Percentiles rank a stretch among this genome's conserved stretches.
Evolutionary conservation across 1,140 invertebrate genomes (phyloP).

Genomic region (Pachypeltis micranthus): DNA sequence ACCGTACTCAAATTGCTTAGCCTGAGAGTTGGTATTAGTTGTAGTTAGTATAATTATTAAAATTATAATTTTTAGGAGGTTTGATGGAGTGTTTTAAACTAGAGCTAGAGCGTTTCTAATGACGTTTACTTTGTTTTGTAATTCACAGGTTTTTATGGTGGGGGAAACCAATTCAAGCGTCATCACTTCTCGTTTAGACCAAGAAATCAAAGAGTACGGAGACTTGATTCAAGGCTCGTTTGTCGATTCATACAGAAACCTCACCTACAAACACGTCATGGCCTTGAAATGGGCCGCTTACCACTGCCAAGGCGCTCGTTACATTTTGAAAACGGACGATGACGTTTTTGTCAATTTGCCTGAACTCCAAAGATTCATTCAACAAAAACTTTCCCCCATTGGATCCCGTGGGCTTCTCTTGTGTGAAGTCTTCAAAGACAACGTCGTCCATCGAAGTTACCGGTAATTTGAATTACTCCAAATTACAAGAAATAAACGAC

Average conservation of each 20-base stretch:
- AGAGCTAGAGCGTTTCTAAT: too few species aligned
- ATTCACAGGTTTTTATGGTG: slow-evolving; percentile 47
- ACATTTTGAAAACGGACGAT: slow-evolving; percentile 66
- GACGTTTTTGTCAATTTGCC: slow-evolving; percentile 65
- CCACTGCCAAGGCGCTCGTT: slow-evolving; percentile 49
- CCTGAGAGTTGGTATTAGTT: too few species aligned
- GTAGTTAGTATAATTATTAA: too few species aligned
- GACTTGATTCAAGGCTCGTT: slow-evolving; percentile 74
- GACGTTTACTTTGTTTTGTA: background rate
- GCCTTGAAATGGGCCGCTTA: slow-evolving; percentile 67
- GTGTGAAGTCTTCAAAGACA: slow-evolving; percentile 40
- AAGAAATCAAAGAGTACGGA: slow-evolving; percentile 46
- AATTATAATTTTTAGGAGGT: too few species aligned
- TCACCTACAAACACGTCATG: slow-evolving; percentile 80
- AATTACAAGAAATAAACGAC: background rate
- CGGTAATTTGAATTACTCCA: slow-evolving; percentile 31
- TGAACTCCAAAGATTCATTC: slow-evolving; percentile 49
- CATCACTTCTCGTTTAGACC: slow-evolving; percentile 38
- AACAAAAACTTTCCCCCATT: slow-evolving; percentile 40
- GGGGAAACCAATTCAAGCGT: slow-evolving; percentile 41
- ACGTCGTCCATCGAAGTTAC: slow-evolving; percentile 37
- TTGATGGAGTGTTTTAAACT: too few species aligned
- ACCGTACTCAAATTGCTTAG: too few species aligned
- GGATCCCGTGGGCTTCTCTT: slow-evolving; percentile 46
- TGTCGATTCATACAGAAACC: slow-evolving; percentile 64